Evolutionary conservation across 2,888 invertebrate genomes (phyloP), one percentile per base, ranked within the genome.

Genomic region (Macrosoma leucophasiata): DNA sequence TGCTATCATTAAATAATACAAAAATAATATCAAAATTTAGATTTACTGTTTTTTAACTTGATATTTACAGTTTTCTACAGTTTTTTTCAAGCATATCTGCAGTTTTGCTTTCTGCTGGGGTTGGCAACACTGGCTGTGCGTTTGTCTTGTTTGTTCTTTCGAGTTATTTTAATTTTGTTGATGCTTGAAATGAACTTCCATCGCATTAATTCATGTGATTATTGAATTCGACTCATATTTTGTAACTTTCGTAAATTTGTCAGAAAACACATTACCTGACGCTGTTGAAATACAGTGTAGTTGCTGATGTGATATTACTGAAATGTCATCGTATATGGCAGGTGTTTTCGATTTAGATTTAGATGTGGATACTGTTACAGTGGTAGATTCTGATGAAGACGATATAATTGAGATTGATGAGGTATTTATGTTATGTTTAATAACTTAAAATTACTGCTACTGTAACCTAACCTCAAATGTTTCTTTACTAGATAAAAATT

Each of bases 321-420:
- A 79, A 76, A 84, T 85, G 85, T 84, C 85, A 82, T 85, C 85
- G 55, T 84, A 82, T 81, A 92, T 92, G 91, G 92, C 92, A 74
- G 95, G 93, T 79, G 93, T 96, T 75, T 96, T 97, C 81, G 95
- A 96, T 87, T 90, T 97, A 77, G 96, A 97, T 82, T 87, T 96
- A 66, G 90, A 89, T 71, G 82, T 84, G 58, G 87, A 87, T 70
- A 84, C 87, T 42, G 86, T 87, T 54, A 84, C 86, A 43, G 85
- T 89, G 51, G 90, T 88, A 63, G 91, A 92, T 72, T 91, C 92
- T 67, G 93, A 93, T 61, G 92, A 94, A 56, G 95, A 96, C 71
- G 97, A 97, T 86, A 91, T 91, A 70, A 92, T 95, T 69, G 94
- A 94, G 66, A 85, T 90, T 50, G 93, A 94, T 85, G 93, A 93